These are phyloP conservation scores for Poecilia wingei DNA, from an alignment of 2,797 vertebrate genomes.

Conservation along the genomic window DNA sequence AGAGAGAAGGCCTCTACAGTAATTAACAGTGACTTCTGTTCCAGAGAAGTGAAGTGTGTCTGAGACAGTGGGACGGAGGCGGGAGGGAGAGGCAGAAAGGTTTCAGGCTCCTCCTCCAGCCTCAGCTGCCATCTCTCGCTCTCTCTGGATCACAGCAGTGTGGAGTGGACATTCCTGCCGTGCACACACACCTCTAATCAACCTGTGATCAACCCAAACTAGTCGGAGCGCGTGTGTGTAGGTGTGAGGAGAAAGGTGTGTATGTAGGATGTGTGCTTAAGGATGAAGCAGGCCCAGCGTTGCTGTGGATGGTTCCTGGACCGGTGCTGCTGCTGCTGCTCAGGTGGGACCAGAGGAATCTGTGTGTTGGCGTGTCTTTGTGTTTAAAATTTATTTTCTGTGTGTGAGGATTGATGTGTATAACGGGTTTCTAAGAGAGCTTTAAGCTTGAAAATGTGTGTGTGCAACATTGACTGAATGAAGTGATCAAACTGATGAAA, in stretches of 20 bases:
- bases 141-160: conserved; percentile 45
- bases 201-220: neutral
- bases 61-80: conserved; percentile 13
- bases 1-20: conserved; percentile 10
- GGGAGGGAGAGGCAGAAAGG: conserved; percentile 4
- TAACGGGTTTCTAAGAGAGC: neutral
- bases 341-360: conserved; percentile 52
- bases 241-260: conserved; percentile 7
- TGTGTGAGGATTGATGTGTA: neutral
- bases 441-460: neutral
- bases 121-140: conserved; percentile 10
- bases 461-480: neutral
- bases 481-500: neutral
- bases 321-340: conserved; percentile 71
- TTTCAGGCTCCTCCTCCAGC: conserved; percentile 25
- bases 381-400: neutral
- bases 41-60: conserved; percentile 29
- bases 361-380: neutral
- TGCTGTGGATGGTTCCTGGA: conserved; percentile 67
- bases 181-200: conserved; percentile 3
- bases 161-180: conserved; percentile 27
- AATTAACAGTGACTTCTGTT: conserved; percentile 51
- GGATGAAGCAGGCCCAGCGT: conserved; percentile 60
- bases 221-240: neutral
- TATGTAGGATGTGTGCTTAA: conserved; percentile 55